Evolutionary conservation across 2,888 invertebrate species (phyloP), one percentile per base, ranked within the genome.

Genomic region (Nemurella pictetii): DNA sequence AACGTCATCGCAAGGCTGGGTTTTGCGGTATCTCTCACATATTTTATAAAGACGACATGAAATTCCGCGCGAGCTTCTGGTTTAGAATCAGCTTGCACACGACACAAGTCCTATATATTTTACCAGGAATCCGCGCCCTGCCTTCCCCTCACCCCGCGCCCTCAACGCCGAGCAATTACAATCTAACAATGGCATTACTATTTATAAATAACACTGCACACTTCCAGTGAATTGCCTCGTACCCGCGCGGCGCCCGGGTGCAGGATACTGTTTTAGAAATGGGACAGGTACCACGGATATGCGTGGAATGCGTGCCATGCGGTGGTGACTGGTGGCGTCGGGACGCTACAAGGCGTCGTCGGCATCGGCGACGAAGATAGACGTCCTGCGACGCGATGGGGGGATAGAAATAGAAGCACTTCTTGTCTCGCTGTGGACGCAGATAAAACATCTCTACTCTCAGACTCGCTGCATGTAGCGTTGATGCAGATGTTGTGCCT

Each of bases 321-420:
- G 55, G 55, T 20, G n/a, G 55, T 55, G 55, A 55, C 55, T 75
- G 2, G 26, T 26, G 75, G 75, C 75, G 27, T 28, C 75, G 75
- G 7, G 75, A 75, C 75, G 75, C 75, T 26, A 9, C 20, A n/a
- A 15, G 75, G 9, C 75, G 75, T 27, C 74, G 74, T 5, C 74
- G 74, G 26, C 74, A 20, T 12, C 27, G 26, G 75, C 28, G 75
- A 28, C 27, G 75, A 75, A 55, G 55, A 55, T 55, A 55, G 55
- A 55, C 20, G 20, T 55, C 55, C 55, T 20, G 55, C 55, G 55
- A 55, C 55, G 55, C 55, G 55, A 55, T 55, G 55, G 75, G 75
- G 75, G 75, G 26, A 75, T 26, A 75, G 75, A 75, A 75, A 75
- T 75, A 75, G 75, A 75, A 26, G 25, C 5, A 75, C 27, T 75